phyloP scores from a whole-genome alignment of 2,113 vertebrate species.

The Panurus biarmicus region DNA sequence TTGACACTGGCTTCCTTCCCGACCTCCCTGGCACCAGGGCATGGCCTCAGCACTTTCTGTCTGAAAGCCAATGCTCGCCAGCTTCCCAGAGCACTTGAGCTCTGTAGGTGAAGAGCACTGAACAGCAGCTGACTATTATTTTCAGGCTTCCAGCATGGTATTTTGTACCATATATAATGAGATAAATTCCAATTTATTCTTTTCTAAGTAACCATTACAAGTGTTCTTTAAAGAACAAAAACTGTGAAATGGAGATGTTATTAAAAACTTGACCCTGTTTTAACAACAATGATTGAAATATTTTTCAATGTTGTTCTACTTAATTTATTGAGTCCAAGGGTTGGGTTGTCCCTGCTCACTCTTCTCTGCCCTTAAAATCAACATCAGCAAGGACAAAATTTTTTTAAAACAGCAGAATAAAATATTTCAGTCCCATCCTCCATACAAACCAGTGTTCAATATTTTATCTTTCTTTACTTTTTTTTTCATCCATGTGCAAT shows the following conservation, averaged over 20 bases:
- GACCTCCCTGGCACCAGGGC: not conserved
- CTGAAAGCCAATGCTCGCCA: not conserved
- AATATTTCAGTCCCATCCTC: not conserved
- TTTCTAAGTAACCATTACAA: not conserved
- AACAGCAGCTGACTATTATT: constrained; percentile 27
- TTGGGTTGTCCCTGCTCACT: not conserved
- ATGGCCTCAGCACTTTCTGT: not conserved
- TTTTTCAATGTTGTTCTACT: not conserved
- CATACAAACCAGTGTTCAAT: not conserved
- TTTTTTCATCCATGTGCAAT: not conserved
- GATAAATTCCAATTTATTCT: not conserved
- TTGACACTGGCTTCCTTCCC: not conserved
- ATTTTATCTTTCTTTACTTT: constrained; percentile 29
- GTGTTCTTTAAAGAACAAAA: constrained; percentile 8
- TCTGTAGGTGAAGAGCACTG: not conserved
- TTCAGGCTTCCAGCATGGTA: not conserved
- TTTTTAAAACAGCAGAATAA: not conserved
- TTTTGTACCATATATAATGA: not conserved
- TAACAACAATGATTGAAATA: not conserved
- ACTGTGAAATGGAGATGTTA: not conserved
- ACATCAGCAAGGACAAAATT: not conserved
- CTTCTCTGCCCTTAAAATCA: not conserved
- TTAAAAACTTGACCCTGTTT: not conserved
- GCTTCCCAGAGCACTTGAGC: not conserved
- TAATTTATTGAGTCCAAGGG: not conserved